Evolutionary conservation across 1,140 invertebrate genomes (phyloP).

Genomic region (Diorhabda carinulata): DNA sequence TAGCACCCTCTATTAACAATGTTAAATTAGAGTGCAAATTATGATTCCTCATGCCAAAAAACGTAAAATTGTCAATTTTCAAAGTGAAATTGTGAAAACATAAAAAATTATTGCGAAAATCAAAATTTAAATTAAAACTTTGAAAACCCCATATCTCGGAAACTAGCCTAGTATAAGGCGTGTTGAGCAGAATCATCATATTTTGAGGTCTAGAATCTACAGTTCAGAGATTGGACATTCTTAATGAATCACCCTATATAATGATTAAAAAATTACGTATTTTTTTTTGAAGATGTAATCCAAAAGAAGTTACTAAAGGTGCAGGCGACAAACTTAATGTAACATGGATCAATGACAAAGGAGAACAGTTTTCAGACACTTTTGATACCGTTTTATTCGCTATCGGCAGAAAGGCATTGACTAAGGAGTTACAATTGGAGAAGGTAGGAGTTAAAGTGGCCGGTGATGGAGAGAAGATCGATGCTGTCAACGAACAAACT

Average conservation of each 20-base stretch:
- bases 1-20: too few species aligned
- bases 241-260: neutral
- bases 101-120: too few species aligned
- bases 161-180: neutral
- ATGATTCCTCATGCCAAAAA: too few species aligned
- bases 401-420: constrained; percentile 71
- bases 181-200: too few species aligned
- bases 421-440: constrained; percentile 63
- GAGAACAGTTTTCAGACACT: constrained; percentile 52
- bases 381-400: constrained; percentile 85
- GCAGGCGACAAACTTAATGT: constrained; percentile 66
- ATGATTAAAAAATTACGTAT: neutral
- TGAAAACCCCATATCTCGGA: too few species aligned
- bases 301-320: constrained; percentile 70
- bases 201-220: too few species aligned
- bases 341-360: constrained; percentile 58
- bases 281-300: constrained; percentile 56
- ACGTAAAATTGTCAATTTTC: too few species aligned
- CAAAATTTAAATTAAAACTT: too few species aligned
- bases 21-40: too few species aligned
- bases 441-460: constrained; percentile 62
- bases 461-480: constrained; percentile 62
- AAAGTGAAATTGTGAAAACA: too few species aligned
- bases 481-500: constrained; percentile 70
- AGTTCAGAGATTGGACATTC: too few species aligned